These are phyloP conservation scores for Papilio aristodemus DNA, from an alignment of 1,140 invertebrate species.

Conservation along the genomic window DNA sequence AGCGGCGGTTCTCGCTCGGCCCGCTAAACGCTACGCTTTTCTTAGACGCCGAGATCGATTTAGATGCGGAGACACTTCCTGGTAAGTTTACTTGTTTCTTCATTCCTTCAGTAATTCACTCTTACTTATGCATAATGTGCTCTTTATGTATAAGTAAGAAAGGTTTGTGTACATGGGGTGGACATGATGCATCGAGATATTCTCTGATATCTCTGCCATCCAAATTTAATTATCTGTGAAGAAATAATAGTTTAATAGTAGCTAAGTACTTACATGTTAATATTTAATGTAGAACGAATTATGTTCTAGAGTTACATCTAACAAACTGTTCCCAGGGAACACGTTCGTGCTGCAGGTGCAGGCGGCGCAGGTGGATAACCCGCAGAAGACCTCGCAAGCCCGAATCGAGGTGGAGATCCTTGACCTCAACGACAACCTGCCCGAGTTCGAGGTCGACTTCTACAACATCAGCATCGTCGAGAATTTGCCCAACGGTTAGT, in stretches of 20 bases:
- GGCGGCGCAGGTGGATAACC: slow-evolving; percentile 88
- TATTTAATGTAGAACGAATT: too few species aligned
- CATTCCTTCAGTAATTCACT: too few species aligned
- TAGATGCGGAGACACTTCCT: slow-evolving; percentile 85
- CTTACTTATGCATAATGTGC: too few species aligned
- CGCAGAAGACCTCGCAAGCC: slow-evolving; percentile 86
- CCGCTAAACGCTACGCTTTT: slow-evolving; percentile 87
- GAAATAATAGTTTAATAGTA: too few species aligned
- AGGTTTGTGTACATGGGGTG: too few species aligned
- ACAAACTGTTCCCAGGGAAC: slow-evolving; percentile 78
- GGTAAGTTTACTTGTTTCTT: slow-evolving; percentile 44
- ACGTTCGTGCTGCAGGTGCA: slow-evolving; percentile 89
- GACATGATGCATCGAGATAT: too few species aligned
- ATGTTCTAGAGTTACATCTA: not conserved
- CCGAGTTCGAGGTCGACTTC: slow-evolving; percentile 92
- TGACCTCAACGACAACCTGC: slow-evolving; percentile 92
- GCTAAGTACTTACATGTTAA: too few species aligned
- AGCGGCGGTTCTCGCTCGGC: slow-evolving; percentile 86
- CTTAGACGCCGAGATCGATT: slow-evolving; percentile 88
- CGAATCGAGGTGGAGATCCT: slow-evolving; percentile 89
- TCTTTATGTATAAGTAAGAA: too few species aligned
- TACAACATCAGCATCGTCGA: slow-evolving; percentile 96
- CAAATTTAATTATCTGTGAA: too few species aligned
- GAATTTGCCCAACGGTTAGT: slow-evolving; percentile 90
- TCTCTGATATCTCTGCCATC: too few species aligned